Conservation (phyloP, 2,113 vertebrate species). For the Hippoglossus stenolepis region DNA sequence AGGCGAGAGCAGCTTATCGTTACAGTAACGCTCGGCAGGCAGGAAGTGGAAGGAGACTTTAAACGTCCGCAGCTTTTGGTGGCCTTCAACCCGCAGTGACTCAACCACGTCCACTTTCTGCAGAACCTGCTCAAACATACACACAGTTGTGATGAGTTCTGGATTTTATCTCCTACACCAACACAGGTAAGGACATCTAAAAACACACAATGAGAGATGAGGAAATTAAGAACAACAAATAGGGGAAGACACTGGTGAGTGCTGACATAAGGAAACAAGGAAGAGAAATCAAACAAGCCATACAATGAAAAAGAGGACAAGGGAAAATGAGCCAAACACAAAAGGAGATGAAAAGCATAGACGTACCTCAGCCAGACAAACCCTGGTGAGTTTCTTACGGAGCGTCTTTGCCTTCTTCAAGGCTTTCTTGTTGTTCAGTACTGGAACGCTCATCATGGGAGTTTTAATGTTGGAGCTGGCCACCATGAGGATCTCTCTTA, state of each 20-base stretch:
- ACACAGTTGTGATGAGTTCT: not conserved
- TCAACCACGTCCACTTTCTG: slow-evolving; percentile 91
- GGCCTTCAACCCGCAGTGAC: slow-evolving; percentile 75
- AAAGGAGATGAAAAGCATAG: not conserved
- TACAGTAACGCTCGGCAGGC: slow-evolving; percentile 84
- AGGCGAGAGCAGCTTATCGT: slow-evolving; percentile 89
- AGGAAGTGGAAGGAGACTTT: slow-evolving; percentile 90
- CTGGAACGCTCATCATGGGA: slow-evolving; percentile 95
- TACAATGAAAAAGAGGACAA: too few relatives aligned
- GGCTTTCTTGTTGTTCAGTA: slow-evolving; percentile 88
- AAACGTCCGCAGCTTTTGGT: slow-evolving; percentile 83
- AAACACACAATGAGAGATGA: not conserved
- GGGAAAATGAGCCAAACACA: not conserved
- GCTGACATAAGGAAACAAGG: not conserved
- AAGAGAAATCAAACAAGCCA: not conserved
- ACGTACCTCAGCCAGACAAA: slow-evolving; percentile 91
- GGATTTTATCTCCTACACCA: not conserved
- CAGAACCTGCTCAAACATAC: slow-evolving; percentile 83
- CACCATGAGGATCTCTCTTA: slow-evolving; percentile 94
- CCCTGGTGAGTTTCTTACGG: slow-evolving; percentile 88
- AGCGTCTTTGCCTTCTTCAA: slow-evolving; percentile 88
- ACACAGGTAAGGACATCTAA: not conserved
- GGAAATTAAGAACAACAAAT: too few relatives aligned
- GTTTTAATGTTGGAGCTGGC: slow-evolving; percentile 95
- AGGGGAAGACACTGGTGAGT: not conserved